Conservation (phyloP, 2,797 vertebrate genomes). For the Hephaestus fuliginosus region DNA sequence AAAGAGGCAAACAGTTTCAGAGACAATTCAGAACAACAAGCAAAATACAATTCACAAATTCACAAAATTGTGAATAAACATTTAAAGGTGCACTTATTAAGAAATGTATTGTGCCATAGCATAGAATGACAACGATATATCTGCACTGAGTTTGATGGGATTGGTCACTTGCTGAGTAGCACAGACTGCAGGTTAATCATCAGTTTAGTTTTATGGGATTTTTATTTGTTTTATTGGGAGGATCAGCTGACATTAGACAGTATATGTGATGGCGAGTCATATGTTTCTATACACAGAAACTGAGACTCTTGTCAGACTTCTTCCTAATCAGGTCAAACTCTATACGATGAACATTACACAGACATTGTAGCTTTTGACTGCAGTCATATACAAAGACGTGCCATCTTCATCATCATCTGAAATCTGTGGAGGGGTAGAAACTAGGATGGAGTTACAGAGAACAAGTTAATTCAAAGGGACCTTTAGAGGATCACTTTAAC, state of each 20-base stretch:
- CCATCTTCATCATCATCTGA: background rate
- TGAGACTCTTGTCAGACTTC: background rate
- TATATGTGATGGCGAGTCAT: background rate
- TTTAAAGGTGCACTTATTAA: background rate
- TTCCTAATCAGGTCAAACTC: slow-evolving; percentile 11
- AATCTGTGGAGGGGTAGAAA: background rate
- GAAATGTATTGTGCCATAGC: background rate
- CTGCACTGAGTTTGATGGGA: background rate
- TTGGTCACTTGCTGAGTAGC: background rate
- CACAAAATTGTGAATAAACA: background rate
- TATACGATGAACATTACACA: background rate
- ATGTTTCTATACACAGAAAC: background rate
- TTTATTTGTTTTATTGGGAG: too few species aligned
- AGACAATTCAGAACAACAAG: background rate
- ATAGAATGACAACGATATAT: slow-evolving; percentile 6
- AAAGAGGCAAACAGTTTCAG: slow-evolving; percentile 8
- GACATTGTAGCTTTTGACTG: background rate
- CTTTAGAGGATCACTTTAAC: background rate
- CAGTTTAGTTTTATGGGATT: too few species aligned
- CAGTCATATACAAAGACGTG: background rate
- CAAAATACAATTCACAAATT: background rate
- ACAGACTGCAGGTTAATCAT: too few species aligned
- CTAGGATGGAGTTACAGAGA: background rate
- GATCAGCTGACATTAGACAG: background rate
- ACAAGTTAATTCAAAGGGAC: background rate